Evolutionary conservation across 2,113 vertebrate genomes (phyloP).

Genomic region (Beaufortia kweichowensis): DNA sequence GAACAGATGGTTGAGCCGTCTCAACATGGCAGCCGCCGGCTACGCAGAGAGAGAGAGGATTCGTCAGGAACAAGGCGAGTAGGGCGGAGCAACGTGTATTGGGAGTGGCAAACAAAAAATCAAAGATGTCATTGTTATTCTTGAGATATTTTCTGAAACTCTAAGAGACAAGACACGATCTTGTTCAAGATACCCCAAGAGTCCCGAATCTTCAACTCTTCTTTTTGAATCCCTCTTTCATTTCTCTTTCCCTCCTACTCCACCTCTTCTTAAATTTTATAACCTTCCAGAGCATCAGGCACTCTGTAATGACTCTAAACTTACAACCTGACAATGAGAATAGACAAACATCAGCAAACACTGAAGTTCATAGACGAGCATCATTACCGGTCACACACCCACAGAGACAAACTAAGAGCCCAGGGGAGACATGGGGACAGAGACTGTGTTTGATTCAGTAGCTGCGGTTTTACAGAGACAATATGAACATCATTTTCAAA

Average conservation of each 20-base stretch:
- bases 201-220: no score
- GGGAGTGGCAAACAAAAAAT: background rate
- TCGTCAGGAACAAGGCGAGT: slow-evolving; percentile 91
- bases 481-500: background rate
- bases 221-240: no score
- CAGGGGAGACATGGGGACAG: background rate
- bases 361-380: background rate
- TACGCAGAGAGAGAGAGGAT: slow-evolving; percentile 93
- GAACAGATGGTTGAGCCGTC: slow-evolving; percentile 98
- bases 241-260: background rate
- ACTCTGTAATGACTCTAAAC: background rate
- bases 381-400: background rate
- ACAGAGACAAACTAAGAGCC: slow-evolving; percentile 9
- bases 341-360: background rate
- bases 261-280: background rate
- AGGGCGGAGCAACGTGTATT: background rate
- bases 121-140: background rate
- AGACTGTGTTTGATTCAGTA: background rate
- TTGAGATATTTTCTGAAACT: no score
- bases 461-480: background rate
- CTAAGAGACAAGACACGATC: no score
- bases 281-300: background rate
- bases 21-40: slow-evolving; percentile 92
- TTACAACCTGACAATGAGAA: background rate
- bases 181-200: no score